Evolutionary conservation across 2,888 invertebrate genomes (phyloP).

Genomic region (Opisthograptis luteolata): DNA sequence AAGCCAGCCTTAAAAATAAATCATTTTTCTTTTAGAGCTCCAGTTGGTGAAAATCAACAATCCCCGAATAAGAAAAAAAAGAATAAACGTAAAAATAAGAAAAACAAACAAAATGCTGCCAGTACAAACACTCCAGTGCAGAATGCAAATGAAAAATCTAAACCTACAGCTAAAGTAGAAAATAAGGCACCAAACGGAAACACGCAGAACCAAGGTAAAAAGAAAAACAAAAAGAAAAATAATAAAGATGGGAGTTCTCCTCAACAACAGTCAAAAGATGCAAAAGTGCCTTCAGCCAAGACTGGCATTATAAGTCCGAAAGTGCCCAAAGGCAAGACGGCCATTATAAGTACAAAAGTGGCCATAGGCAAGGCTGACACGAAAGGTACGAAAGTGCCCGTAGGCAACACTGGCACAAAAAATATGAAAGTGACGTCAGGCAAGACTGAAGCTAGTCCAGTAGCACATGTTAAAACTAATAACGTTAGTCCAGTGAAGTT

Average conservation of each 20-base stretch:
- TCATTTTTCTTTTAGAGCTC: conserved; percentile 25
- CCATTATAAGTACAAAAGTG: too few species aligned
- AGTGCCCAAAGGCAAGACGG: conserved; percentile 25
- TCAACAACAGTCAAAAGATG: conserved; percentile 26
- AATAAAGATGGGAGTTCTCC: conserved; percentile 34
- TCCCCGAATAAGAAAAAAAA: conserved; percentile 40
- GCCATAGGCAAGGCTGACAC: conserved; percentile 28
- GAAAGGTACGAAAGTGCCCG: conserved; percentile 18
- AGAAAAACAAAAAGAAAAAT: conserved; percentile 50
- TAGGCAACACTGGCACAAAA: not conserved
- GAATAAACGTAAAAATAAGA: conserved; percentile 52
- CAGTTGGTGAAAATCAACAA: conserved; percentile 17
- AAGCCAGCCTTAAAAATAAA: not conserved
- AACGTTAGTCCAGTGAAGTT: conserved; percentile 14
- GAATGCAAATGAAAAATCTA: conserved; percentile 15
- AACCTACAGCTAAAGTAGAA: conserved; percentile 9
- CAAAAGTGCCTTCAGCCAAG: conserved; percentile 11
- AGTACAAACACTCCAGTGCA: conserved; percentile 11
- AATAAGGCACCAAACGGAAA: conserved; percentile 23
- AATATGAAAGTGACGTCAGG: too few species aligned
- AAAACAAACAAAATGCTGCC: conserved; percentile 41
- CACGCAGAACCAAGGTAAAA: conserved; percentile 29
- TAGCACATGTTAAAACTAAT: not conserved
- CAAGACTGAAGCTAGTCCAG: conserved; percentile 24
- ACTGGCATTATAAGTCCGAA: too few species aligned